Conservation (phyloP, 2,113 vertebrate species). For the Athene noctua region DNA sequence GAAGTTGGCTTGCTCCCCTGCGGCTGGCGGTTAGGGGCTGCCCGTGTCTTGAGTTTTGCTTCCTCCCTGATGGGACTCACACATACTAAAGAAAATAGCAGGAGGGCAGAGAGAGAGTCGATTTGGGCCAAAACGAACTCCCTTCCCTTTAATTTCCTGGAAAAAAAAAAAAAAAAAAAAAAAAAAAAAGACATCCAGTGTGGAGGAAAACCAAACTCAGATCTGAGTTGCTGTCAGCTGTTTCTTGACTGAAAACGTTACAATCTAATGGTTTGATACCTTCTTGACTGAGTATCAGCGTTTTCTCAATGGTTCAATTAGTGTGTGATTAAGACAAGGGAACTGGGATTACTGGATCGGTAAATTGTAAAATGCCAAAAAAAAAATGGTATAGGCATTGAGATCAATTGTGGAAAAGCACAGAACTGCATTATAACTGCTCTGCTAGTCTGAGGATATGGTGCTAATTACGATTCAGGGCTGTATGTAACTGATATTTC, state of each 20-base stretch:
- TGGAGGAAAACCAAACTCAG: background rate
- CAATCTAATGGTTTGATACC: background rate
- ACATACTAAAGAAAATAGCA: background rate
- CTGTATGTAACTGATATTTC: constrained; percentile 14
- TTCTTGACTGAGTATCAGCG: background rate
- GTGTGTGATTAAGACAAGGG: background rate
- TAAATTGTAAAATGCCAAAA: constrained; percentile 2
- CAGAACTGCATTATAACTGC: background rate
- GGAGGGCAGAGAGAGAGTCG: fast-evolving
- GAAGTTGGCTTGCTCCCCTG: background rate
- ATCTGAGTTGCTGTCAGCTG: background rate
- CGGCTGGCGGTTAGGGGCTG: background rate
- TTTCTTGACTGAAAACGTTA: background rate
- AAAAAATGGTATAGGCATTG: background rate
- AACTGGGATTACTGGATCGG: background rate
- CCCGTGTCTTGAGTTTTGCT: background rate
- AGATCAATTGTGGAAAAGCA: background rate
- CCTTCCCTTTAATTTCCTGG: background rate
- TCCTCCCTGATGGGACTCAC: background rate
- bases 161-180: no score
- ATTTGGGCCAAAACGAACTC: background rate
- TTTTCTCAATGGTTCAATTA: background rate
- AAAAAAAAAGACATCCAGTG: background rate
- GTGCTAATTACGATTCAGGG: background rate
- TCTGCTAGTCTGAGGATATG: background rate